These are phyloP conservation scores for Phortica okadai DNA, from an alignment of 2,888 invertebrate species.

Conservation along the genomic window DNA sequence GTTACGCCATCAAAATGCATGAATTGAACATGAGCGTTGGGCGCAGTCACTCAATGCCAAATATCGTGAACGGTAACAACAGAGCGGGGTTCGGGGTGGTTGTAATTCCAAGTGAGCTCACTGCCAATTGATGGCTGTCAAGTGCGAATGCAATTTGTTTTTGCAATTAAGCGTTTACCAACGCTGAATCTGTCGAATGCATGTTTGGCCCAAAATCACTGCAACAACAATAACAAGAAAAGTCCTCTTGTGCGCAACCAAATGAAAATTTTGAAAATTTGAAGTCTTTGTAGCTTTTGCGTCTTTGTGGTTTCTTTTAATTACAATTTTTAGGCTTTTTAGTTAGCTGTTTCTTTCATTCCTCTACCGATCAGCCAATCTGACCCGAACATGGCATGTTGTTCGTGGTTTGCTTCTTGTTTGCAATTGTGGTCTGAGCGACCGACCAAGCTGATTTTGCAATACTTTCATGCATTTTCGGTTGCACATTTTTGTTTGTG, in stretches of 20 bases:
- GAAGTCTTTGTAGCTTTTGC: slow-evolving; percentile 5
- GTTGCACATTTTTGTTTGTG: neutral
- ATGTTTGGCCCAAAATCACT: neutral
- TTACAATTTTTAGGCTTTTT: slow-evolving; percentile 38
- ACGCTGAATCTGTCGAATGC: neutral
- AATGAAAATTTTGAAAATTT: neutral
- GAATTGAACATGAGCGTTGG: slow-evolving; percentile 17
- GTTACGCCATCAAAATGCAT: neutral
- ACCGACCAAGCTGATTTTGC: slow-evolving; percentile 2
- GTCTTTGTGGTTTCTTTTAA: slow-evolving; percentile 17
- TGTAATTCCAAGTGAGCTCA: too few relatives aligned
- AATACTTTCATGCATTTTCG: neutral
- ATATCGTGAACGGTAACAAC: too few relatives aligned
- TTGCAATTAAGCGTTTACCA: slow-evolving; percentile 25
- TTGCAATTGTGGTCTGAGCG: neutral
- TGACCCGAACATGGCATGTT: neutral
- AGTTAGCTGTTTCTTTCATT: slow-evolving; percentile 36
- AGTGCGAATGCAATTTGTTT: slow-evolving; percentile 26
- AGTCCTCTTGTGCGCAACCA: neutral
- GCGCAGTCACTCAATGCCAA: too few relatives aligned
- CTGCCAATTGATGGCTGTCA: neutral
- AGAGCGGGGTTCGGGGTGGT: too few relatives aligned
- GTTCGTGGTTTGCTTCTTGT: slow-evolving; percentile 10
- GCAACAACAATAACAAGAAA: neutral
- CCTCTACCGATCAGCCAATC: neutral